Conservation (phyloP, 2,888 invertebrate genomes). For the Caenorhabditis plicata region DNA sequence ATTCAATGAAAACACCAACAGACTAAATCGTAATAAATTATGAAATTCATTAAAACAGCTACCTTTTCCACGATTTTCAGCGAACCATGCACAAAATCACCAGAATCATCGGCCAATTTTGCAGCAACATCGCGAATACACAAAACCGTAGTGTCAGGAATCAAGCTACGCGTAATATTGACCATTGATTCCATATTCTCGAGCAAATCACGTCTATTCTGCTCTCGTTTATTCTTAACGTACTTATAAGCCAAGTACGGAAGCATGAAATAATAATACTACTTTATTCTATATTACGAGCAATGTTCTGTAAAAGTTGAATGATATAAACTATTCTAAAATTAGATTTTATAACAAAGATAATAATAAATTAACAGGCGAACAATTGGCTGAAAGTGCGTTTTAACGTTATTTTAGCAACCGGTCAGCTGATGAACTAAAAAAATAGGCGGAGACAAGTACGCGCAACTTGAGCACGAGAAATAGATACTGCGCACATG, state of each 20-base stretch:
- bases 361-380: no score
- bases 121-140: slow-evolving; percentile 40
- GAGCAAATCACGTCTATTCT: slow-evolving; percentile 38
- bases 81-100: slow-evolving; percentile 45
- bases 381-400: no score
- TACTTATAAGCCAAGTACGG: slow-evolving; percentile 48
- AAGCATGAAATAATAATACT: slow-evolving; percentile 48
- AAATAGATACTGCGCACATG: no score
- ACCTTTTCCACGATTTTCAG: slow-evolving; percentile 57
- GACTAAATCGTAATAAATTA: slow-evolving; percentile 30
- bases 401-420: no score
- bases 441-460: no score
- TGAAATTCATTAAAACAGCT: background rate
- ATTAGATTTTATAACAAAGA: no score
- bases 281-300: no score
- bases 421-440: no score
- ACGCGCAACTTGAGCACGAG: no score
- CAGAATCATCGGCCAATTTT: slow-evolving; percentile 27
- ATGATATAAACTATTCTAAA: no score
- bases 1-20: slow-evolving; percentile 61
- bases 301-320: no score
- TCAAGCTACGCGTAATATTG: slow-evolving; percentile 32
- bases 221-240: slow-evolving; percentile 42
- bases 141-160: slow-evolving; percentile 38
- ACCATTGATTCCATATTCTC: slow-evolving; percentile 37